Evolutionary conservation across 2,113 vertebrate genomes (phyloP), one percentile per base, ranked within the genome.

Genomic region (Morone saxatilis): DNA sequence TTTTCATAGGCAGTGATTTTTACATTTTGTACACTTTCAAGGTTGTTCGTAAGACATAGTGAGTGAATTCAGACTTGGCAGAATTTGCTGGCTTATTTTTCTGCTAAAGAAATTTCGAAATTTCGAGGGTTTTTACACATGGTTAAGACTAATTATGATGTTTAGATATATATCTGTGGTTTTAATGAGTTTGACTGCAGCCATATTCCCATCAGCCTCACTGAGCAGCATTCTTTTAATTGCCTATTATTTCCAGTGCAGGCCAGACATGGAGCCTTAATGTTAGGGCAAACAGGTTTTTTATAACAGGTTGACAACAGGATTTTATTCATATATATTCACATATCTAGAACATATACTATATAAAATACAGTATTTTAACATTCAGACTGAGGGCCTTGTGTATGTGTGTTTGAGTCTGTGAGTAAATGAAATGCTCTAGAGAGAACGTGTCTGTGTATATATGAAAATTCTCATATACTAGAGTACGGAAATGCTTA

Each of bases 121-220:
- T 50, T 60, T 62, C 7, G 1, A 51, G 13, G 38, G 25, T 70
- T 31, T 79, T 67, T 85, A 19, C 12, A 62, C 19, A 62, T 17
- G 43, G 65, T 19, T 36, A 36, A 20, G 62, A 81, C 50, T 47
- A 45, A 84, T 81, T 40, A 31, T 0, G 11, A 73, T 40, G 53
- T 86, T 80, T 40, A 51, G 56, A 80, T 45, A 41, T 36, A 59
- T 65, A 77, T 86, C 13, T 82, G 59, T 67, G 74, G 4, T 87
- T 91, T 90, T 88, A 93, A 91, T 91, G 80, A 86, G 69, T 85
- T 79, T 70, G 76, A 86, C 81, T 76, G 78, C 51, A 71, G 76
- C 85, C 83, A 56, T 60, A 78, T 89, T 84, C 47, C 56, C 76
- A 57, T 91, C 85, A 79, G 80, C 81, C 73, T 86, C 69, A 77